Percentiles rank a stretch among this genome's conserved stretches.
phyloP scores from a whole-genome alignment of 2,113 vertebrate species.

The Bos taurus region ARS-UCD2.0 NC_037336.1:24124501-24125000 shows the following conservation, averaged over 20 bases:
- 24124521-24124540: no score
- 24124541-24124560: no score
- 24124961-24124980: background rate
- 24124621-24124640: no score
- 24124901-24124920: background rate
- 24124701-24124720: background rate
- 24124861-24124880: background rate
- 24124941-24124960: background rate
- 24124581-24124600: no score
- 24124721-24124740: background rate
- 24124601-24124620: no score
- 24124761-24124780: background rate
- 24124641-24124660: accelerated
- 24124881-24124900: background rate
- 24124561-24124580: no score
- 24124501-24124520: no score
- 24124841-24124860: background rate
- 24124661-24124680: no score
- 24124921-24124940: background rate
- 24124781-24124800: background rate
- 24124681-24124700: no score
- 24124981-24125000: background rate
- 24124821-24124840: background rate
- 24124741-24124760: background rate
- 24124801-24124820: background rate